These are phyloP conservation scores for Sarcophaga bullata DNA, from an alignment of 1,140 invertebrate genomes.

Conservation along the genomic window DNA sequence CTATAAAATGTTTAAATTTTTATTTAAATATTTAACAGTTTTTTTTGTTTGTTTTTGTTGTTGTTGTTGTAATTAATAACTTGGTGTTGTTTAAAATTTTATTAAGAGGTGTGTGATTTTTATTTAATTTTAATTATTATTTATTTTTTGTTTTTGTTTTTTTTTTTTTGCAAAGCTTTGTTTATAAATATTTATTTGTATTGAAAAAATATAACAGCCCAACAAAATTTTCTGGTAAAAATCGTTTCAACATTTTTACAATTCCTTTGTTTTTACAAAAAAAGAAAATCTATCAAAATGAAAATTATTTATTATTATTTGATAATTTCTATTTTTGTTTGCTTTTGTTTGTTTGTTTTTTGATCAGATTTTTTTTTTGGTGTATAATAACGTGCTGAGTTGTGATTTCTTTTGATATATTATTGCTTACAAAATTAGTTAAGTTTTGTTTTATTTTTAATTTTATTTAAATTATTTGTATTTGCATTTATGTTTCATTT, in stretches of 20 bases:
- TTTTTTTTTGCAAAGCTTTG: conserved; percentile 8
- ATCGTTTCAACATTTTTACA: neutral
- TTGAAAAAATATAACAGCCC: conserved; percentile 17
- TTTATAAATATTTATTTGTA: conserved; percentile 6
- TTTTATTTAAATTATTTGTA: neutral
- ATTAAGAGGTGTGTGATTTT: conserved; percentile 5
- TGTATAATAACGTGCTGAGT: neutral
- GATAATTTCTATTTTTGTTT: neutral
- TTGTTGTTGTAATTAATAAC: conserved; percentile 4
- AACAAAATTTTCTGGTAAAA: neutral
- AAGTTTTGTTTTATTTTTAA: neutral
- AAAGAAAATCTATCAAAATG: too few species aligned
- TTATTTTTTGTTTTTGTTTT: neutral
- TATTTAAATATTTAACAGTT: too few species aligned
- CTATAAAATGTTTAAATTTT: too few species aligned
- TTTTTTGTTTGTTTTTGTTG: neutral
- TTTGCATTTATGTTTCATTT: neutral
- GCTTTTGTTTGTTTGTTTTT: neutral
- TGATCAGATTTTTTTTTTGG: neutral
- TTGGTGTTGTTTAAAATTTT: conserved; percentile 12
- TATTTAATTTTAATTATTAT: neutral
- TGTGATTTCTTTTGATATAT: neutral
- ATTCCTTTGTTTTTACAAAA: neutral
- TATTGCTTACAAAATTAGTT: conserved; percentile 22
- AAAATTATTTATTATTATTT: too few species aligned